phyloP scores from a whole-genome alignment of 2,888 invertebrate species.

The Acleris literana region DNA sequence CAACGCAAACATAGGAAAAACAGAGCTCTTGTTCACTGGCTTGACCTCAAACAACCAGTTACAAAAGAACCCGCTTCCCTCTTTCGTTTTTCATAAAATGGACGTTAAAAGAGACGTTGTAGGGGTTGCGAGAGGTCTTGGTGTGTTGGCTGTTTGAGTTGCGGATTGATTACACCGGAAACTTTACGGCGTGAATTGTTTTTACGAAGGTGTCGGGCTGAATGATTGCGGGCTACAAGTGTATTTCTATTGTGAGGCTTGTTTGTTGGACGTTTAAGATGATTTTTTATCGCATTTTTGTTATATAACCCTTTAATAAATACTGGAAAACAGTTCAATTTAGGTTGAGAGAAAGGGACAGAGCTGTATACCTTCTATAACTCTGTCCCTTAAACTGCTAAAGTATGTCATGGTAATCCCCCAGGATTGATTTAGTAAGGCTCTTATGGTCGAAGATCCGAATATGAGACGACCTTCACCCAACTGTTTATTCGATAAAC shows the following conservation, averaged over 20 bases:
- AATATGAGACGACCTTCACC: too few relatives aligned
- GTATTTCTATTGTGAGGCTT: conserved; percentile 26
- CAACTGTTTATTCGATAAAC: too few relatives aligned
- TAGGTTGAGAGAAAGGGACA: too few relatives aligned
- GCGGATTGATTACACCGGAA: conserved; percentile 32
- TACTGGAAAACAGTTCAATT: too few relatives aligned
- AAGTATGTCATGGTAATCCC: too few relatives aligned
- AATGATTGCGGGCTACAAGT: conserved; percentile 33
- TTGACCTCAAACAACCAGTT: conserved; percentile 16
- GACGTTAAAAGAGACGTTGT: conserved; percentile 13
- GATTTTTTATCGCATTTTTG: not conserved
- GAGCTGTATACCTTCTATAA: too few relatives aligned
- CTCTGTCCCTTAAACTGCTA: too few relatives aligned
- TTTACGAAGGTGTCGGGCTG: conserved; percentile 32
- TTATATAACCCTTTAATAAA: not conserved
- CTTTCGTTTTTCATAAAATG: conserved; percentile 6
- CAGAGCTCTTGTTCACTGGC: conserved; percentile 15
- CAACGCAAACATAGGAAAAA: not conserved
- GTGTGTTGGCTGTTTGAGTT: conserved; percentile 27
- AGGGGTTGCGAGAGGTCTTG: conserved; percentile 21
- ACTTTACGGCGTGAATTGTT: conserved; percentile 31
- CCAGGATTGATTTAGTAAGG: too few relatives aligned
- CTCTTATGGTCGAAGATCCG: too few relatives aligned
- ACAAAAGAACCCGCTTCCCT: conserved; percentile 16
- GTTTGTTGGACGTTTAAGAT: conserved; percentile 2